phyloP scores from a whole-genome alignment of 2,113 vertebrate species.

The Pleuronectes platessa region DNA sequence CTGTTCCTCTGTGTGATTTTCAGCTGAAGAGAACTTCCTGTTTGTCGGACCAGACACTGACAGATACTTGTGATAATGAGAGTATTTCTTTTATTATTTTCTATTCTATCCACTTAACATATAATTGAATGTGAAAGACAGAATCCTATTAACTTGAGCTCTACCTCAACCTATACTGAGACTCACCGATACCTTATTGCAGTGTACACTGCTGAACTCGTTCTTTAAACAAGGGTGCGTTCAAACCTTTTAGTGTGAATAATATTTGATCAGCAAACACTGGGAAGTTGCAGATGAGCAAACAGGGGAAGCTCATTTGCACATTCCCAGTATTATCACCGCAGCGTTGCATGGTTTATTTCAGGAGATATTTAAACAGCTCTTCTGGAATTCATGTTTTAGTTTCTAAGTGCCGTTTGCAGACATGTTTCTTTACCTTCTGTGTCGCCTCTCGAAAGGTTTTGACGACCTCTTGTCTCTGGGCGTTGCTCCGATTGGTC shows the following conservation, averaged over 20 bases:
- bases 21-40: no score
- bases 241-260: neutral
- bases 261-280: conserved; percentile 64
- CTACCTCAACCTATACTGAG: neutral
- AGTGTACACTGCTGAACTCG: neutral
- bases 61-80: no score
- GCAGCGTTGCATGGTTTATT: neutral
- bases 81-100: neutral
- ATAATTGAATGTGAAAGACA: neutral
- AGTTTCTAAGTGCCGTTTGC: neutral
- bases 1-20: no score
- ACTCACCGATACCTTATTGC: neutral
- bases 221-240: conserved; percentile 66
- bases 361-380: neutral
- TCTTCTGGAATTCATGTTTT: neutral
- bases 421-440: conserved; percentile 76
- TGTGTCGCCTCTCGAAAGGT: conserved; percentile 85
- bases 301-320: conserved; percentile 17
- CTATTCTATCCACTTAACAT: no score
- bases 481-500: conserved; percentile 87
- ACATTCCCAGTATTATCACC: neutral
- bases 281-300: conserved; percentile 16
- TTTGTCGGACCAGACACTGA: no score
- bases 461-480: conserved; percentile 86
- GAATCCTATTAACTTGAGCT: no score